Evolutionary conservation across 92 coral and sea anemone species (phyloP), one percentile per base, ranked within the genome.

Genomic region (Blastomussa wellsi): DNA sequence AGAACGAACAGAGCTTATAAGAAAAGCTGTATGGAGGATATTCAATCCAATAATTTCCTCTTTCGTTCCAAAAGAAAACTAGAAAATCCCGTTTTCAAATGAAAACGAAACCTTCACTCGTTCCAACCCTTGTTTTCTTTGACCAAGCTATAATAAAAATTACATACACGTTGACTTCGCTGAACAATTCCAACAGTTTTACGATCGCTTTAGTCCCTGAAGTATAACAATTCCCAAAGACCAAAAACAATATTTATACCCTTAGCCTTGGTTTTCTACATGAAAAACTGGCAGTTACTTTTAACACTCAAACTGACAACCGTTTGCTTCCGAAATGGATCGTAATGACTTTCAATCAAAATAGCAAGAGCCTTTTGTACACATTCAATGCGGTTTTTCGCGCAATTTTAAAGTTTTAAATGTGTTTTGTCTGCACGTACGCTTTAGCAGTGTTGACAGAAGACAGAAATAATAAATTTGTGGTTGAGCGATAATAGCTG

Each of bases 391-490:
- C 20, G 29, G 79, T 57, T 77, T n/a, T 55, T 41, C 32, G 15
- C 83, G 38, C 52, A 65, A 78, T 22, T 57, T 19, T 57, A 55
- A 19, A 14, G 2, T 60, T 55, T n/a, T 64, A 14, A 39, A 4
- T 36, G 47, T 60, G 82, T 37, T 32, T 44, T 47, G 59, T 42
- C 33, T 33, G 35, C 84, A 80, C 84, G 84, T 80, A 80, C 84
- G 84, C 15, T 15, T 71, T 7, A 33, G 6, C 26, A 15, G 84
- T 16, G 84, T 26, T 80, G 75, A 80, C 49, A 80, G 74, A 66
- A 7, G 22, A 36, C 74, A 75, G 75, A 80, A 78, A 78, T 78
- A 24, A 37, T 53, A 79, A 86, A 67, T 49, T 47, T 74, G 85
- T 68, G 82, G 79, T 78, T 79, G 20, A 22, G 76, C 44, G 84